phyloP scores from a whole-genome alignment of 2,888 invertebrate genomes.

The Chrysopilus asiliformis region DNA sequence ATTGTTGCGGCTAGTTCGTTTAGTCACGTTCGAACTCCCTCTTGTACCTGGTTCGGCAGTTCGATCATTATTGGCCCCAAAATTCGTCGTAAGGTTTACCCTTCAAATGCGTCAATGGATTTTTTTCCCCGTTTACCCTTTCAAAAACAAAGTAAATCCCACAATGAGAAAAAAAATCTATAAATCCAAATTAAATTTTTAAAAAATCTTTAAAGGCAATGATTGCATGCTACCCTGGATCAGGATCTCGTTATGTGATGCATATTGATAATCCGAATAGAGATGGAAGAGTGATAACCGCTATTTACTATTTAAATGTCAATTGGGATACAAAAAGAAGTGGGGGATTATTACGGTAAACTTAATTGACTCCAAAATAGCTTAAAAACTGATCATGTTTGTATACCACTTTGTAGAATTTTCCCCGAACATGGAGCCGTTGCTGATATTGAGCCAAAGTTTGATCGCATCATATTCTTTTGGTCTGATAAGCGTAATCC shows the following conservation, averaged over 20 bases:
- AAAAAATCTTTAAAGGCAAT: conserved; percentile 59
- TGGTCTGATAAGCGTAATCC: conserved; percentile 97
- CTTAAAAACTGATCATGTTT: neutral
- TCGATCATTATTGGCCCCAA: no score
- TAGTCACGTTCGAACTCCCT: no score
- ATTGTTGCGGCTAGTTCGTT: no score
- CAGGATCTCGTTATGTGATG: conserved; percentile 87
- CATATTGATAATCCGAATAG: conserved; percentile 96
- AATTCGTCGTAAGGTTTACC: no score
- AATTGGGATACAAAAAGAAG: conserved; percentile 77
- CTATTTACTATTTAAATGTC: conserved; percentile 93
- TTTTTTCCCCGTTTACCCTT: no score
- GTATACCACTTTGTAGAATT: conserved; percentile 43
- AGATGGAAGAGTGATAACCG: conserved; percentile 93
- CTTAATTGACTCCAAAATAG: no score
- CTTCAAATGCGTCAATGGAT: no score
- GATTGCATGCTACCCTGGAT: conserved; percentile 96
- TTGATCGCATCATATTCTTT: conserved; percentile 89
- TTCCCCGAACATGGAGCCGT: conserved; percentile 81
- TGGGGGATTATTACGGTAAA: conserved; percentile 78
- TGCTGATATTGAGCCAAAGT: conserved; percentile 84
- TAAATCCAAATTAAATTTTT: no score
- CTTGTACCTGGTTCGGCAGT: no score
- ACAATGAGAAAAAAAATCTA: conserved; percentile 5
- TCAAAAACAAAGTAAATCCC: no score